phyloP scores from a whole-genome alignment of 1,140 invertebrate genomes.

The Lethocerus indicus region DNA sequence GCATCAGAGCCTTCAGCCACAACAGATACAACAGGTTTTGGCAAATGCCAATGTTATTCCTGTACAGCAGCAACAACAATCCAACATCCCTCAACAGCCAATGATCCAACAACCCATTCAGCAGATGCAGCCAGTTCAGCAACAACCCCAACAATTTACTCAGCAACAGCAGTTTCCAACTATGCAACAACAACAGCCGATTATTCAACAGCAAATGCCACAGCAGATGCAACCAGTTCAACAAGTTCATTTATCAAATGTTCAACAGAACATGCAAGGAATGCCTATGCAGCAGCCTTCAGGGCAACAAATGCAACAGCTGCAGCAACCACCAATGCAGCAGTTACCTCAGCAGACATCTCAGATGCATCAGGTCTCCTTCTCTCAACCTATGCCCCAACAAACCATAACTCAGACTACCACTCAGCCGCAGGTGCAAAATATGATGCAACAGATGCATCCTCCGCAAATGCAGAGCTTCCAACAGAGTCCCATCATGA shows the following conservation, averaged over 20 bases:
- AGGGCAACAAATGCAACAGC: slow-evolving; percentile 12
- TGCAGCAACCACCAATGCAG: slow-evolving; percentile 24
- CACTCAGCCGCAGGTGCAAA: slow-evolving; percentile 3
- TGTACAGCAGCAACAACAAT: slow-evolving; percentile 25
- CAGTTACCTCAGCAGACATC: slow-evolving; percentile 10
- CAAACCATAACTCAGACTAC: slow-evolving; percentile 6
- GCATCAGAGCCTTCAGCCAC: slow-evolving; percentile 32
- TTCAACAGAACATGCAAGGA: slow-evolving; percentile 11
- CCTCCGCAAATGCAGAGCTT: slow-evolving; percentile 13
- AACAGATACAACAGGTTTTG: slow-evolving; percentile 33
- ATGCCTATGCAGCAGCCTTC: slow-evolving; percentile 12
- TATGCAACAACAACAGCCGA: slow-evolving; percentile 10
- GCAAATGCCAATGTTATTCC: slow-evolving; percentile 24
- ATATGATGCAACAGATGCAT: slow-evolving; percentile 11
- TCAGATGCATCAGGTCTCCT: slow-evolving; percentile 11
- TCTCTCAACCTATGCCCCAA: slow-evolving; percentile 10
- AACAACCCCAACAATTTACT: neutral
- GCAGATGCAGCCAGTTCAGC: slow-evolving; percentile 23
- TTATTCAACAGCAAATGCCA: slow-evolving; percentile 13
- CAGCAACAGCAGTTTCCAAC: slow-evolving; percentile 15
- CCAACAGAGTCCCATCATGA: slow-evolving; percentile 10
- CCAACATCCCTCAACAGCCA: slow-evolving; percentile 28
- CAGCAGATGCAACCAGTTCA: slow-evolving; percentile 21
- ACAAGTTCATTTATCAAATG: slow-evolving; percentile 8
- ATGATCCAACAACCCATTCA: no score